Base-by-base conservation (phyloP, 1,140 invertebrate species). In the Drosophila kepulauana region DNA sequence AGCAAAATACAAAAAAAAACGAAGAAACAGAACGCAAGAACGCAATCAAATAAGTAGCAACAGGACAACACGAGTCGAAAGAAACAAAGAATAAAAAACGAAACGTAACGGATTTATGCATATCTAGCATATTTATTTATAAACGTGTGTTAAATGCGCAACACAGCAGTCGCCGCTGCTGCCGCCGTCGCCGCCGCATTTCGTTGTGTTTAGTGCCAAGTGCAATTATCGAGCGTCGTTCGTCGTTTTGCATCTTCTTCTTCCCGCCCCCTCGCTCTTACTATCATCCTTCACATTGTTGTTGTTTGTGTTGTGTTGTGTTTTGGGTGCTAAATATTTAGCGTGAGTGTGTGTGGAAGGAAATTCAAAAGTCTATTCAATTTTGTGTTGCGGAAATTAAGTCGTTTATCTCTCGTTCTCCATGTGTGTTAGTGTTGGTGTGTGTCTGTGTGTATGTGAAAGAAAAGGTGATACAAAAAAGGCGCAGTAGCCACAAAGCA, bases 51-150 rank as follows among this genome's bases (percentile, higher is more conserved):
- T 25, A 58, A 52, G 73, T 58, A 79, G 56, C 75, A 64, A 78
- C 69, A 82, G 80, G 70, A 75, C 20, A 25, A 25, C 20, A 78
- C 52, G 35, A 82, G 79, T 63, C 43, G 16, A 57, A 63, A 7
- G 35, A 38, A 33, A 8, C 7, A 38, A 38, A 7, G 7, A 38
- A 38, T 3, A 8, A 8, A 10, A 38, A 8, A 38, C 35, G 8
- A 38, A 57, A 70, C 58, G 25, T 46, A 61, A 58, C 81, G 54
- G 58, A 70, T 76, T 82, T 82, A 79, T 79, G 62, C 63, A 82
- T 48, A 58, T 81, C 46, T 46, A 38, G 8, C 35, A 64, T 76
- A 80, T 86, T 86, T 86, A 82, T 86, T 86, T 81, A 85, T 85
- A 85, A 85, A 85, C 82, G 59, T 79, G 65, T 79, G 52, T 73